These are phyloP conservation scores for Parapristionchus giblindavisi DNA, from an alignment of 2,888 invertebrate species.

Conservation along the genomic window DNA sequence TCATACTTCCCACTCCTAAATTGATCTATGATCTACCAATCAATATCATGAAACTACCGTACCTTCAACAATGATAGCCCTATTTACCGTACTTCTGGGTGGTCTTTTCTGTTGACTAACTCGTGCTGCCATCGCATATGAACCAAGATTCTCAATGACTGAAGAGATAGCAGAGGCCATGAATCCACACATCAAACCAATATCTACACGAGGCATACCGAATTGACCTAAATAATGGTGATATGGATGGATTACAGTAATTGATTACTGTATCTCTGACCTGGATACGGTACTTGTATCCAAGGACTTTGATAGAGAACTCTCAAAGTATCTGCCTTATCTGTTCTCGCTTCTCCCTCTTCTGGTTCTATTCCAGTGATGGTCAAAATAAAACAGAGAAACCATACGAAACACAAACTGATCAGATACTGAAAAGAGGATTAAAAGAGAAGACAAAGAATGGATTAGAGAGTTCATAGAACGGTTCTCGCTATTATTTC, in stretches of 20 bases:
- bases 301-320: conserved; percentile 56
- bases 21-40: not conserved
- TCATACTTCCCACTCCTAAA: conserved; percentile 54
- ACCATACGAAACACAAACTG: conserved; percentile 56
- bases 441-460: no score
- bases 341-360: conserved; percentile 54
- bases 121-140: conserved; percentile 51
- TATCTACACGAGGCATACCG: conserved; percentile 53
- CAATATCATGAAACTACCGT: not conserved
- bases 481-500: not conserved
- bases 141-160: conserved; percentile 59
- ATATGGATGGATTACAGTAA: not conserved
- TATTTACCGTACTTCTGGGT: conserved; percentile 57
- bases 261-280: conserved; percentile 38
- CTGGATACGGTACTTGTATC: conserved; percentile 63
- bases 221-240: conserved; percentile 52
- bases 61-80: conserved; percentile 62
- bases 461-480: conserved; percentile 19
- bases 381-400: conserved; percentile 58
- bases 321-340: conserved; percentile 55
- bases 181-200: conserved; percentile 60
- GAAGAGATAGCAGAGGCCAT: conserved; percentile 58
- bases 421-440: conserved; percentile 54
- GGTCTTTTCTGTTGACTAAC: conserved; percentile 59
- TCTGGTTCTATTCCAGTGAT: conserved; percentile 53